These are phyloP conservation scores for Echinometra lucunter DNA, from an alignment of 53 echinoderm and acorn worm genomes.

Conservation along the genomic window DNA sequence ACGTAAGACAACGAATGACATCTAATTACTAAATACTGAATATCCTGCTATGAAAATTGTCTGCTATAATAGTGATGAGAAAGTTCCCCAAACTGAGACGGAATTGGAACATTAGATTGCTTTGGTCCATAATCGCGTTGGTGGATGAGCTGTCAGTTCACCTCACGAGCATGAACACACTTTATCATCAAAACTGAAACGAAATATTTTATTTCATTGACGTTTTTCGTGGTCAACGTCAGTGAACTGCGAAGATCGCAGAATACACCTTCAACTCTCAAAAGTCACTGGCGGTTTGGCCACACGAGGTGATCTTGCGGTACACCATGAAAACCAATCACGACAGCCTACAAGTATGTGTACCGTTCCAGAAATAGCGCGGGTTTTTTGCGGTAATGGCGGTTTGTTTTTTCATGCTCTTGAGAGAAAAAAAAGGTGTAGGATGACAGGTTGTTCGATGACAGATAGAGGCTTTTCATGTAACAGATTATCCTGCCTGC, in stretches of 20 bases:
- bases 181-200: background rate
- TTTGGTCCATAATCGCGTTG: background rate
- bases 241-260: background rate
- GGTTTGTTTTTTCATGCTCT: conserved; percentile 52
- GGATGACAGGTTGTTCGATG: conserved; percentile 47
- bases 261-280: background rate
- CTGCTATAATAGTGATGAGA: background rate
- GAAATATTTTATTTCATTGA: conserved; percentile 35
- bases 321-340: conserved; percentile 28
- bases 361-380: conserved; percentile 52
- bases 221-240: conserved; percentile 1
- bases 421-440: conserved; percentile 6
- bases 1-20: too few relatives aligned
- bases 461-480: conserved; percentile 31
- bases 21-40: too few relatives aligned
- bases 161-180: background rate
- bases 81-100: background rate
- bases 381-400: conserved; percentile 19
- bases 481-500: conserved; percentile 11
- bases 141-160: background rate
- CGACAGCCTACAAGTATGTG: conserved; percentile 1
- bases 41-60: background rate
- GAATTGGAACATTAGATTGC: background rate
- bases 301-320: conserved; percentile 38
- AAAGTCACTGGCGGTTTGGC: background rate